A percentile compares a stretch with the other conserved stretches of the same genome.
Conservation (phyloP, 2,797 vertebrate genomes). For the Ateles fusciceps region DNA sequence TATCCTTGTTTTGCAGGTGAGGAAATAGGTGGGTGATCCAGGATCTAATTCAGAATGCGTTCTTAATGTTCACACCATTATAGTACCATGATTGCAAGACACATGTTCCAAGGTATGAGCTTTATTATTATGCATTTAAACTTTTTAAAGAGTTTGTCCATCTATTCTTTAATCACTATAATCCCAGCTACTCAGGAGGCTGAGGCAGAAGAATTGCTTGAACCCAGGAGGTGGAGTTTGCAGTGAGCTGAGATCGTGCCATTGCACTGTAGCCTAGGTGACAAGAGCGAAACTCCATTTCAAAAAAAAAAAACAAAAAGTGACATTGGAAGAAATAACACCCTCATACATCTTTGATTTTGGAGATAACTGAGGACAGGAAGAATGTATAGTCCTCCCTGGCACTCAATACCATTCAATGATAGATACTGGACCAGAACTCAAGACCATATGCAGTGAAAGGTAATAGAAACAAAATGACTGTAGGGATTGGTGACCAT, state of each 20-base stretch:
- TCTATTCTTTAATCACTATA: background rate
- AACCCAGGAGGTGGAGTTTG: background rate
- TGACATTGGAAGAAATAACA: background rate
- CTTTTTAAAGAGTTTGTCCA: background rate
- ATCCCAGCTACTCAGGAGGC: background rate
- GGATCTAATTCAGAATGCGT: background rate
- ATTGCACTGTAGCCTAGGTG: background rate
- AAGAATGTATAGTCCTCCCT: fast-evolving
- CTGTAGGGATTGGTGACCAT: fast-evolving
- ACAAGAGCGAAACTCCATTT: background rate
- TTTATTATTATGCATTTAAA: background rate
- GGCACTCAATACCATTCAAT: background rate
- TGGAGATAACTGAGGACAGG: background rate
- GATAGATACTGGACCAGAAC: background rate
- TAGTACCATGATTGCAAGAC: background rate
- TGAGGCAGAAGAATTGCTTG: background rate
- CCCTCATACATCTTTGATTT: background rate
- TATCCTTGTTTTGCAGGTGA: background rate
- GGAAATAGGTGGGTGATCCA: background rate
- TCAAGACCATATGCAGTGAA: background rate
- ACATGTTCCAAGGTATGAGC: background rate
- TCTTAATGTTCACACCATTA: background rate
- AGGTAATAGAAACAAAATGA: background rate
- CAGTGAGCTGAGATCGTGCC: background rate
- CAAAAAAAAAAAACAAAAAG: background rate